Conservation (phyloP, 2,797 vertebrate species). For the Knipowitschia caucasica region DNA sequence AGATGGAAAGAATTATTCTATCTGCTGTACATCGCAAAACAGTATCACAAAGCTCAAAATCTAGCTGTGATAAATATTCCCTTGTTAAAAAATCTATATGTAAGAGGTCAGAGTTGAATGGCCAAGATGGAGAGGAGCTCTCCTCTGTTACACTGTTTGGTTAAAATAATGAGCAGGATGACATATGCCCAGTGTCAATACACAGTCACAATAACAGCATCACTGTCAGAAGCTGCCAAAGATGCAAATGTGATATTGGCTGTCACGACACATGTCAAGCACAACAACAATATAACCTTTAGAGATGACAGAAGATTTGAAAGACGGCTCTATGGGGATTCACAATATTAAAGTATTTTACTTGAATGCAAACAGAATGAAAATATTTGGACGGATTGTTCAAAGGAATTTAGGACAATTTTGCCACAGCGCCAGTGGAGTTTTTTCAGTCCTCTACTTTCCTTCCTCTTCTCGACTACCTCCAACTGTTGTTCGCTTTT, state of each 20-base stretch:
- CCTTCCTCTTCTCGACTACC: too few relatives aligned
- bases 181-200: conserved; percentile 68
- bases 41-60: conserved; percentile 22
- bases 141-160: conserved; percentile 49
- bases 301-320: conserved; percentile 54
- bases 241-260: conserved; percentile 70
- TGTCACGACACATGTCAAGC: conserved; percentile 58
- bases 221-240: conserved; percentile 60
- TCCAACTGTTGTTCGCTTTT: too few relatives aligned
- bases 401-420: too few relatives aligned
- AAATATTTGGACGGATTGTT: conserved; percentile 1
- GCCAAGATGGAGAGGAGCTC: conserved; percentile 23
- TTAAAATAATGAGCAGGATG: conserved; percentile 75
- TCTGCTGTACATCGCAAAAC: conserved; percentile 20
- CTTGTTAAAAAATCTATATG: conserved; percentile 11
- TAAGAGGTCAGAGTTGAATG: conserved; percentile 35
- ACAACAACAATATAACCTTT: conserved; percentile 69
- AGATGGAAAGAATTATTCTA: conserved; percentile 37
- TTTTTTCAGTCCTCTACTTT: too few relatives aligned
- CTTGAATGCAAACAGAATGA: conserved; percentile 6
- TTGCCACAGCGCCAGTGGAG: too few relatives aligned
- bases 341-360: conserved; percentile 27
- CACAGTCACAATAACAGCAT: conserved; percentile 63
- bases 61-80: conserved; percentile 23
- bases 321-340: conserved; percentile 36